These are phyloP conservation scores for Falco rusticolus DNA, from an alignment of 2,797 vertebrate species.

Conservation along the genomic window DNA sequence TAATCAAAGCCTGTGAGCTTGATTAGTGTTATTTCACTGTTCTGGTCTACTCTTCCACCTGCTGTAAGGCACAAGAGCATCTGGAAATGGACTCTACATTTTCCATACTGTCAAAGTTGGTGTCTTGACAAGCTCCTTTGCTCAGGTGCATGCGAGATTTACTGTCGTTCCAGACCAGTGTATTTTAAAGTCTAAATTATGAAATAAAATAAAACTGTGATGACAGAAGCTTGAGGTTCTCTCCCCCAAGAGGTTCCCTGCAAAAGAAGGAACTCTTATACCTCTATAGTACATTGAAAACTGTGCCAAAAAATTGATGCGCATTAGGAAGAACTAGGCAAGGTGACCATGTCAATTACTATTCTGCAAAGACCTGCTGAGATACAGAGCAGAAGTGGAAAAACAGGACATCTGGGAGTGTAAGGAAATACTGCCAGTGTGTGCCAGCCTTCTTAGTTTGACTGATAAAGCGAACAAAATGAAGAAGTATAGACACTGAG, in stretches of 20 bases:
- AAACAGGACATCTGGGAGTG: neutral
- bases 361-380: neutral
- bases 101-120: neutral
- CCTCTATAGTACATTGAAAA: neutral
- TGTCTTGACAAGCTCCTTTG: neutral
- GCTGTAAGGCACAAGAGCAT: neutral
- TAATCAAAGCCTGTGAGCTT: neutral
- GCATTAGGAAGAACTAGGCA: neutral
- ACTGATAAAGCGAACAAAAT: neutral
- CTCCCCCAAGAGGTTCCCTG: neutral
- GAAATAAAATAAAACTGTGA: neutral
- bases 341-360: neutral
- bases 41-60: neutral
- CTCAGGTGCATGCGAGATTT: neutral
- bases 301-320: neutral
- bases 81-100: neutral
- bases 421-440: neutral
- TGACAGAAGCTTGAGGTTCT: neutral
- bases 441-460: neutral
- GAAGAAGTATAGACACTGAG: neutral
- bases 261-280: neutral
- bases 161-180: neutral
- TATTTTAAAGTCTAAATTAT: neutral
- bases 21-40: neutral
- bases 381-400: neutral